phyloP scores from a whole-genome alignment of 2,797 vertebrate genomes.

The Cephalopachus bancanus region DNA sequence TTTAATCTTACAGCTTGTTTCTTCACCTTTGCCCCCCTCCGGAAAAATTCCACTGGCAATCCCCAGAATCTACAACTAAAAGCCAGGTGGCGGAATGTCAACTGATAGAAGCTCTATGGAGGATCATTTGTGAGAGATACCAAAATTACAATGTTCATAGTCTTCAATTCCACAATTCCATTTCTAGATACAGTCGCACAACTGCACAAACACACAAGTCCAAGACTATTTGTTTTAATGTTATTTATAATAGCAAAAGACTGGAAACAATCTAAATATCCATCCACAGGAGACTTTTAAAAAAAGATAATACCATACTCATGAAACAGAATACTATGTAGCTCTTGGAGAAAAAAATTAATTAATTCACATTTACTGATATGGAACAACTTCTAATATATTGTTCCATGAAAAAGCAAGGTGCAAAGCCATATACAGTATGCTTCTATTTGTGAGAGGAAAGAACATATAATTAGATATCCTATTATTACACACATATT shows the following conservation, averaged over 20 bases:
- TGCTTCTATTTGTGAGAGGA: background rate
- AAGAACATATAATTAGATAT: constrained; percentile 1
- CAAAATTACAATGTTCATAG: constrained; percentile 28
- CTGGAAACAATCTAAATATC: constrained; percentile 46
- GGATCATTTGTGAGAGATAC: background rate
- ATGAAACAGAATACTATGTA: constrained; percentile 14
- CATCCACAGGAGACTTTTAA: background rate
- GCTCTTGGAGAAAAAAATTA: background rate
- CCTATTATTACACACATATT: background rate
- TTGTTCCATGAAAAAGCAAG: constrained; percentile 36
- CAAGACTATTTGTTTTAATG: background rate
- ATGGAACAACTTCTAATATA: constrained; percentile 15
- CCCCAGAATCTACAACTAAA: constrained; percentile 39
- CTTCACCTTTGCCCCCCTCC: background rate
- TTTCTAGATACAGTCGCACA: constrained; percentile 25
- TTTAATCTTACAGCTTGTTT: constrained; percentile 29
- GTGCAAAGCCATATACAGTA: background rate
- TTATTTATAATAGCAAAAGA: constrained; percentile 43
- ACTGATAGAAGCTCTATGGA: background rate
- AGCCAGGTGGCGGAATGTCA: background rate
- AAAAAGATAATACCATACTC: background rate
- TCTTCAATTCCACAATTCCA: background rate
- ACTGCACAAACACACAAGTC: background rate
- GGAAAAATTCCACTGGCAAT: constrained; percentile 48
- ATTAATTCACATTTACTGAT: constrained; percentile 41